Evolutionary conservation across 2,113 vertebrate genomes (phyloP).

Genomic region (Corydoras maculifer): DNA sequence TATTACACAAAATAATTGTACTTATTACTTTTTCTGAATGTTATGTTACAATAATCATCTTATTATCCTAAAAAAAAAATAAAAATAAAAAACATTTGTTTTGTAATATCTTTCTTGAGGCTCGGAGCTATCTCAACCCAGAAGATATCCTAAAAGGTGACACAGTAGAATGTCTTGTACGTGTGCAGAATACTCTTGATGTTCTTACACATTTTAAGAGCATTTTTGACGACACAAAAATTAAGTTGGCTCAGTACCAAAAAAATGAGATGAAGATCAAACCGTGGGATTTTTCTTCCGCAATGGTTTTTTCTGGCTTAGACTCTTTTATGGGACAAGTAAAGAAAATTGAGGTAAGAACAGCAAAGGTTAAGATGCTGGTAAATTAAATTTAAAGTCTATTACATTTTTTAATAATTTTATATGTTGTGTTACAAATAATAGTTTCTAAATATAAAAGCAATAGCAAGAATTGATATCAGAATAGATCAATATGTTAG

Average conservation of each 20-base stretch:
- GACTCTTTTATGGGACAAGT: constrained; percentile 73
- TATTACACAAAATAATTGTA: no score
- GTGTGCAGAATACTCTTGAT: constrained; percentile 63
- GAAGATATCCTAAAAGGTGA: constrained; percentile 86
- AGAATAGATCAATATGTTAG: no score
- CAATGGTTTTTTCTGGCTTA: constrained; percentile 71
- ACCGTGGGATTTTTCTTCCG: constrained; percentile 73
- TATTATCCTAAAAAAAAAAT: background rate
- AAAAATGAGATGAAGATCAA: constrained; percentile 58
- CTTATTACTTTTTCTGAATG: no score
- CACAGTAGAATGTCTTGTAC: constrained; percentile 70
- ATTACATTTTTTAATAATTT: no score
- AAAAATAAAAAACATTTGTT: background rate
- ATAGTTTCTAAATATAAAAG: no score
- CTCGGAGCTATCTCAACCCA: constrained; percentile 67
- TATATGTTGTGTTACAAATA: no score
- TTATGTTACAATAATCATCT: no score
- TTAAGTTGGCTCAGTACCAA: constrained; percentile 66
- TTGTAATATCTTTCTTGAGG: constrained; percentile 55
- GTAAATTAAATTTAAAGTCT: no score
- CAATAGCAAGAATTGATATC: no score
- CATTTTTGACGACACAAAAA: constrained; percentile 64
- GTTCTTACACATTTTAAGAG: constrained; percentile 68
- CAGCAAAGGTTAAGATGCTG: no score
- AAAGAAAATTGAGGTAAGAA: constrained; percentile 66